Evolutionary conservation across 2,888 invertebrate genomes (phyloP), one percentile per base, ranked within the genome.

Genomic region (Chironomus tentans): DNA sequence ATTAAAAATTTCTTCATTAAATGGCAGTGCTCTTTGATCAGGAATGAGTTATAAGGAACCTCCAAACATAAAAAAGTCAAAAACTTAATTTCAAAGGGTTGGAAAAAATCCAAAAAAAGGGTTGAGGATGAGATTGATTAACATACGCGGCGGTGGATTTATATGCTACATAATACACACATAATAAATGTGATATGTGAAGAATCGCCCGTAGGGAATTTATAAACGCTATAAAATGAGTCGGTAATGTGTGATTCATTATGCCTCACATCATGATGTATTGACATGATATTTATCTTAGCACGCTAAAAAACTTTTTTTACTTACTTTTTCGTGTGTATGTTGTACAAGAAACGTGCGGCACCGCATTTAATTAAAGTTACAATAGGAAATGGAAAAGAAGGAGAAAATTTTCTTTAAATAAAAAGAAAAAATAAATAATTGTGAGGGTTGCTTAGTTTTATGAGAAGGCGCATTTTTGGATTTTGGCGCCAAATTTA

Each of bases 261-360:
- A 56, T 50, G 15, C 22, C 56, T 18, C 13, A 73, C 65, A 21
- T 28, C 74, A 74, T 74, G 74, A 68, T 74, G 48, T 38, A 68
- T 68, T 68, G 68, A 47, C 68, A 46, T 61, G 71, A 61, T 74
- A 46, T 74, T 74, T 74, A 62, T 68, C 68, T 74, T 74, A 7
- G 38, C 74, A 74, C 74, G 65, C 74, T 6, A 70, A 24, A 50
- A 21, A 18, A 18, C n/a, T 18, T 46, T 18, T 7, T 10, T 38
- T 38, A 10, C 38, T 38, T 68, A 24, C 13, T 68, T 3, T 68
- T 18, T 62, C 5, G 7, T 6, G 62, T 22, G 12, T 22, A 68
- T 68, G 68, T 28, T 24, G 68, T 68, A 28, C 1, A 68, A 38
- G 38, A 38, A 56, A 56, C 56, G 18, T 56, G n/a, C 21, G 21